Percentiles rank a stretch among this genome's conserved stretches.
These are phyloP conservation scores for Hexactinellida sp. DNA, from an alignment of 37 sponge, comb jelly and placozoan genomes.

Conservation along the genomic window DNA sequence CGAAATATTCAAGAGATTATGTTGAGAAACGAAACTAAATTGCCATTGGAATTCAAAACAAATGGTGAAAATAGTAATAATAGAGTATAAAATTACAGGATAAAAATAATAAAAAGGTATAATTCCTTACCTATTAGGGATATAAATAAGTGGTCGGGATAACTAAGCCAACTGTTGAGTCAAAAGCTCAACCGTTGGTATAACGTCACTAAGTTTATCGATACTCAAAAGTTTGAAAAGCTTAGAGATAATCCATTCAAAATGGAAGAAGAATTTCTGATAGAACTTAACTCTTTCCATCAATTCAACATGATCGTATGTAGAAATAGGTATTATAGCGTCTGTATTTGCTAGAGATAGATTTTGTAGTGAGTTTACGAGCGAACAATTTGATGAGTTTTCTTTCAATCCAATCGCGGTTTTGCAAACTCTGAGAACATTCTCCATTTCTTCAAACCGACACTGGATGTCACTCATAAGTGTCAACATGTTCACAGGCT, in stretches of 20 bases:
- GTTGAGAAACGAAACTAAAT: no score
- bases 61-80: no score
- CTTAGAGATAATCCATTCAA: background rate
- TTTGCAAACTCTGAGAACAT: background rate
- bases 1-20: no score
- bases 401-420: conserved; percentile 10
- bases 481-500: background rate
- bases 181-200: background rate
- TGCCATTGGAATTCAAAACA: no score
- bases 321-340: background rate
- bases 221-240: conserved; percentile 15
- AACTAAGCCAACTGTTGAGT: no score
- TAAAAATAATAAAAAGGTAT: no score
- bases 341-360: background rate
- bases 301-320: background rate
- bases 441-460: conserved; percentile 4
- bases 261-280: background rate
- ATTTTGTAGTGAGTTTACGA: background rate
- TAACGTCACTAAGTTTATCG: background rate
- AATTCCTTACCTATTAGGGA: no score
- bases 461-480: background rate
- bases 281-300: conserved; percentile 6
- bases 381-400: background rate
- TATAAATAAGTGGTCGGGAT: no score
- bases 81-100: no score